Percentiles rank a stretch among this genome's conserved stretches.
Conservation (phyloP, 2,888 invertebrate species). For the Nemapogon koenigi region DNA sequence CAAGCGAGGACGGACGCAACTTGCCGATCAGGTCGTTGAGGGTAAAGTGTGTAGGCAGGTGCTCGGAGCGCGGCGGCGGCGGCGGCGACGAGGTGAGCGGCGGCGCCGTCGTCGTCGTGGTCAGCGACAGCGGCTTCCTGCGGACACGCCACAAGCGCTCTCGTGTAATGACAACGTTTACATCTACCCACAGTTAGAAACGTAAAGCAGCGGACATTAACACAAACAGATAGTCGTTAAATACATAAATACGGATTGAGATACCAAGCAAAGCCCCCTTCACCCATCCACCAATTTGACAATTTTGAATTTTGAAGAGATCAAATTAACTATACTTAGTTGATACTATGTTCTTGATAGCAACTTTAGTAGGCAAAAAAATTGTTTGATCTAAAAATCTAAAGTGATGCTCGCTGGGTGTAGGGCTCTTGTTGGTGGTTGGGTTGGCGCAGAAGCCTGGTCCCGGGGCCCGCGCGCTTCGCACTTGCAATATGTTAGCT, state of each 20-base stretch:
- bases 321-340: too few species aligned
- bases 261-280: conserved; percentile 68
- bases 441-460: conserved; percentile 60
- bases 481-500: conserved; percentile 11
- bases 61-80: conserved; percentile 59
- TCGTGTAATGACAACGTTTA: too few species aligned
- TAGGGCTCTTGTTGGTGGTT: conserved; percentile 66
- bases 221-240: too few species aligned
- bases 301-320: too few species aligned
- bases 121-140: conserved; percentile 64
- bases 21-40: conserved; percentile 63
- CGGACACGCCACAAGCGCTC: conserved; percentile 25
- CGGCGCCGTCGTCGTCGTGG: conserved; percentile 64
- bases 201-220: too few species aligned
- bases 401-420: too few species aligned
- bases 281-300: conserved; percentile 67
- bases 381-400: too few species aligned
- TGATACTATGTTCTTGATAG: too few species aligned
- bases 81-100: conserved; percentile 63
- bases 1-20: conserved; percentile 55
- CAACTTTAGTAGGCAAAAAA: too few species aligned
- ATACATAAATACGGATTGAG: too few species aligned
- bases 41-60: conserved; percentile 59
- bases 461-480: conserved; percentile 57
- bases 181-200: too few species aligned